Base-by-base conservation (phyloP, 2,113 vertebrate species). In the Phrynocephalus versicolor region DNA sequence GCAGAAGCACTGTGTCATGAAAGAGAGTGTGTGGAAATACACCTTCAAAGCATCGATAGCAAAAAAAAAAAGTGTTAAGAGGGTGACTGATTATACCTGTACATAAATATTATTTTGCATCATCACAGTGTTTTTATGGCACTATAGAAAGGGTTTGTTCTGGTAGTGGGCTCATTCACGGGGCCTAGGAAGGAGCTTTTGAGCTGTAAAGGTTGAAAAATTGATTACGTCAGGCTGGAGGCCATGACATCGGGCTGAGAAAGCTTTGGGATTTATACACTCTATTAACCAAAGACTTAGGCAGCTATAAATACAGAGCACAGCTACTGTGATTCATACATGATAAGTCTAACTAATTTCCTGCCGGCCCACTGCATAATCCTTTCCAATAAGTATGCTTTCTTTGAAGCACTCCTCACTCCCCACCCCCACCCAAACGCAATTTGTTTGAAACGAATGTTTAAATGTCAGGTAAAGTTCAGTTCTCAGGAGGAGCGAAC, bases 141-240 rank as follows among this genome's bases (percentile, higher is more conserved):
- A 35, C 55, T 25, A n/a, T 14, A 15, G n/a, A 25, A 72, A 30
- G 25, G 67, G 39, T 8, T 10, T 30, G 2, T 77, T 51, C 39
- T 57, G 16, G 25, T 37, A 51, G 2, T 37, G 39, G 27, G 72
- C n/a, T 71, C 45, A 77, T 82, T 60, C 57, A 4, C 30, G 23
- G 62, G 82, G 64, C 55, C 55, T 30, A 45, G 51, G 69, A 87
- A 78, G 80, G 7, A 82, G 55, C 64, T 39, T n/a, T 71, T 19
- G 51, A 19, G 37, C 39, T 79, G 69, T 55, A 60, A 79, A 19
- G 16, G 35, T 23, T 39, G 19, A 64, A 64, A 65, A 67, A 87
- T 79, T 79, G 41, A 88, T 84, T 84, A 70, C 57, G 67, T 67
- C 75, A 79, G 41, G 57, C 76, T 74, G 37, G 69, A 84, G 70